Evolutionary conservation across 2,113 vertebrate species (phyloP).

Genomic region (Nannospalax galili): DNA sequence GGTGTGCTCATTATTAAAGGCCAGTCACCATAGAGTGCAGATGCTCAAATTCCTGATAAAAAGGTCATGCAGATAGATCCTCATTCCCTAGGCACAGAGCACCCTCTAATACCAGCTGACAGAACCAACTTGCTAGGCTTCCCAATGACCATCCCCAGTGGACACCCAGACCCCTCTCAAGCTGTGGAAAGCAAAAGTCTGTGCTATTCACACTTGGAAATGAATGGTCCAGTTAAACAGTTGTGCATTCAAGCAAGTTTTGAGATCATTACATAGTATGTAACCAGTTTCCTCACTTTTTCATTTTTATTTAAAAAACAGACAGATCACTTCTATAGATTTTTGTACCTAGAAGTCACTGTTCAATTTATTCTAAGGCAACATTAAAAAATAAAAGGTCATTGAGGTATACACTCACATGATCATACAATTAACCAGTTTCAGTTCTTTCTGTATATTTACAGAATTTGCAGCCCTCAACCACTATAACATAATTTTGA

Average conservation of each 20-base stretch:
- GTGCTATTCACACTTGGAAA: not conserved
- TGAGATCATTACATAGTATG: not conserved
- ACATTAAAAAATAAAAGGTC: not conserved
- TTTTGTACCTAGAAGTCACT: not conserved
- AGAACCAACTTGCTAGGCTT: not conserved
- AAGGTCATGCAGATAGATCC: not conserved
- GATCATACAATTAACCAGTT: not conserved
- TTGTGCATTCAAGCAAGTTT: not conserved
- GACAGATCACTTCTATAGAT: not conserved
- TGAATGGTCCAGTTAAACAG: not conserved
- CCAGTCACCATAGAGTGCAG: accelerated
- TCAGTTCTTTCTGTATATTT: not conserved
- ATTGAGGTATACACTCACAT: not conserved
- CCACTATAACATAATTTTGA: not conserved
- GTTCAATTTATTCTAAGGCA: not conserved
- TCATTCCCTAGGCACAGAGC: not conserved
- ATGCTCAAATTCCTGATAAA: too few relatives aligned
- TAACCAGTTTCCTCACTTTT: not conserved
- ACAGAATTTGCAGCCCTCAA: not conserved
- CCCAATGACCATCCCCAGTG: accelerated
- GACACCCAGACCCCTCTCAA: not conserved
- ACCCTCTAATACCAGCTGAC: not conserved
- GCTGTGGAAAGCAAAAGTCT: not conserved
- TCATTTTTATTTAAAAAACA: not conserved
- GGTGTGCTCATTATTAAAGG: not conserved